phyloP scores from a whole-genome alignment of 2,113 vertebrate species.

The Ailuropoda melanoleuca region DNA sequence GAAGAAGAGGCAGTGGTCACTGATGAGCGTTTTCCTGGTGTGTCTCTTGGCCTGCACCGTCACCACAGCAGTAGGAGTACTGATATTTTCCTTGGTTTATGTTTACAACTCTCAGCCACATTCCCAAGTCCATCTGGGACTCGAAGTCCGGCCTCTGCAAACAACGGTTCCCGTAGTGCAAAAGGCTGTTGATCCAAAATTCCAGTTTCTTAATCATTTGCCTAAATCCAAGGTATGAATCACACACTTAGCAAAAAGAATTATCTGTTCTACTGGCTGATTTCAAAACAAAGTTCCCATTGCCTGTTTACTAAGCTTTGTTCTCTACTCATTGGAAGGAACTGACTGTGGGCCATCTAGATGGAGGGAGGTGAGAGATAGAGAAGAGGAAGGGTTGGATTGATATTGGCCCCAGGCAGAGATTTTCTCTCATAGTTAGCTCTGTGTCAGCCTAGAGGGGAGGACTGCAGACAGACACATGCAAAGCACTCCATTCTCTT shows the following conservation, averaged over 20 bases:
- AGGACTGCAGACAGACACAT: neutral
- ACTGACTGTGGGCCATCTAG: neutral
- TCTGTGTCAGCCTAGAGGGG: neutral
- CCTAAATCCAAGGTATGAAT: slow-evolving; percentile 80
- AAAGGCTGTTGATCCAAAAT: slow-evolving; percentile 68
- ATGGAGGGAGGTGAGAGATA: neutral
- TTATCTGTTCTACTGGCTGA: neutral
- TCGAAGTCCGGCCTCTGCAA: accelerated
- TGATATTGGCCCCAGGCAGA: neutral
- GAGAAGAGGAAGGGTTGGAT: neutral
- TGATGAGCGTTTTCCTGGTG: slow-evolving; percentile 77
- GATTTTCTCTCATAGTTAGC: neutral
- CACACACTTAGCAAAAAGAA: neutral
- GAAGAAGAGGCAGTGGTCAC: slow-evolving; percentile 65
- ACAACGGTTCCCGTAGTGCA: neutral
- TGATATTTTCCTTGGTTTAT: slow-evolving; percentile 74
- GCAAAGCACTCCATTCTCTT: neutral
- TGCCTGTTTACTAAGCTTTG: neutral
- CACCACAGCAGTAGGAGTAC: slow-evolving; percentile 68
- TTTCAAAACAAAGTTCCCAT: neutral
- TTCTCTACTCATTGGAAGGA: neutral
- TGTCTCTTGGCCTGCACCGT: slow-evolving; percentile 80
- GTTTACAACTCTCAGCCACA: neutral
- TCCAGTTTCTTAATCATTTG: slow-evolving; percentile 82
- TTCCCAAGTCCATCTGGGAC: accelerated